Percentiles rank a stretch among this genome's conserved stretches.
Conservation (phyloP, 37 sponge, comb jelly and placozoan species). For the Cliona cf. orientalis region DNA sequence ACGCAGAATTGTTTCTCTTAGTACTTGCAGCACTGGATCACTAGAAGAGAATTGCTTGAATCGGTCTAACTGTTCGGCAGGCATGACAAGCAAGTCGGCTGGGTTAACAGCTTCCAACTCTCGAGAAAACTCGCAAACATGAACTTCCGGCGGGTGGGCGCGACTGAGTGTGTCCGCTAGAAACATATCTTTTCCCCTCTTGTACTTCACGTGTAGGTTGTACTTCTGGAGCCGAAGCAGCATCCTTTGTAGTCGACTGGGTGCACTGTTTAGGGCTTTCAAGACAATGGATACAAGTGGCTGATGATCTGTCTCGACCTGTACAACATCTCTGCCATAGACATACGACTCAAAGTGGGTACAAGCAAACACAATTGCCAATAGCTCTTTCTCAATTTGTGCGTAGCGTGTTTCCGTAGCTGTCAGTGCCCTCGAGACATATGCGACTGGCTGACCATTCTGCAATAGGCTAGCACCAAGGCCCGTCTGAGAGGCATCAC, state of each 20-base stretch:
- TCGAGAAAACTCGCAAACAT: conserved; percentile 6
- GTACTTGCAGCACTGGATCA: conserved; percentile 31
- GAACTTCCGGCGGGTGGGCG: conserved; percentile 17
- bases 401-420: conserved; percentile 43
- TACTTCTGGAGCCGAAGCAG: conserved; percentile 51
- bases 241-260: conserved; percentile 55
- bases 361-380: conserved; percentile 65
- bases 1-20: no score
- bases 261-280: conserved; percentile 54
- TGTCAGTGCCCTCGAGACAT: conserved; percentile 41
- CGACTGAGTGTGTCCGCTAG: conserved; percentile 57
- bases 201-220: conserved; percentile 30
- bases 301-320: conserved; percentile 57
- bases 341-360: conserved; percentile 50
- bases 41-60: conserved; percentile 4
- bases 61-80: neutral
- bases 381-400: conserved; percentile 61
- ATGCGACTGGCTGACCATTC: conserved; percentile 26
- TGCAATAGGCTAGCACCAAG: conserved; percentile 32
- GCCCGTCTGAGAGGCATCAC: conserved; percentile 35
- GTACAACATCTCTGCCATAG: conserved; percentile 35
- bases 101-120: conserved; percentile 18
- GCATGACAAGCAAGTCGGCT: conserved; percentile 6
- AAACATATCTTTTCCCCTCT: conserved; percentile 29
- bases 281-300: conserved; percentile 37